Evolutionary conservation across 2,888 invertebrate genomes (phyloP).

Genomic region (Leucophenga maculata): DNA sequence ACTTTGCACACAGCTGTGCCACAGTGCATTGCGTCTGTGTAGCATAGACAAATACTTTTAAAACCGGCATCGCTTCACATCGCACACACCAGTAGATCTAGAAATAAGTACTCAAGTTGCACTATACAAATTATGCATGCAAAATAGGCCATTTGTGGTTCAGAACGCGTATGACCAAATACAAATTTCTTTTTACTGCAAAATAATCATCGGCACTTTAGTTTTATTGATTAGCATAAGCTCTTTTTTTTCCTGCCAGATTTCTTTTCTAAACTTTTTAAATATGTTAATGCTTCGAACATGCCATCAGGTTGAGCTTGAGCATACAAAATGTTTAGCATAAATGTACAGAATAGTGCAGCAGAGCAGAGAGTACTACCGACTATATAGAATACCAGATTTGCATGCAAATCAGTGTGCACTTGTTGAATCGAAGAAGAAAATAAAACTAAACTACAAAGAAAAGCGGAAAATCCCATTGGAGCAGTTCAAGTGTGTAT

Average conservation of each 20-base stretch:
- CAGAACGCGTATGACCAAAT: slow-evolving; percentile 20
- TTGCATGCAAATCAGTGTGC: slow-evolving; percentile 60
- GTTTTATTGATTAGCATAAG: slow-evolving; percentile 21
- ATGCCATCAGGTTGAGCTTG: not conserved
- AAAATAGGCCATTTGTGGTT: slow-evolving; percentile 14
- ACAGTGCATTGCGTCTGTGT: not conserved
- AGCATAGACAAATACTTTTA: no score
- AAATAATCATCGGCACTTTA: slow-evolving; percentile 7
- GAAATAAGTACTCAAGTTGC: not conserved
- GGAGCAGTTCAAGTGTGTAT: no score
- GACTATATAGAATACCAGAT: slow-evolving; percentile 39
- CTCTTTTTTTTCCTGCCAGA: not conserved
- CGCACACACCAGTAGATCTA: no score
- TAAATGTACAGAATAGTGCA: not conserved
- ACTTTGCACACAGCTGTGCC: slow-evolving; percentile 5
- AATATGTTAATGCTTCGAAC: slow-evolving; percentile 2
- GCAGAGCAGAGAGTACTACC: slow-evolving; percentile 4
- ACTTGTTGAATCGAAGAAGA: slow-evolving; percentile 24
- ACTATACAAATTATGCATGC: slow-evolving; percentile 17
- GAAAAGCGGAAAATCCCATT: no score
- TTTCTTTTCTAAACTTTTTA: not conserved
- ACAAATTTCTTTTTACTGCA: slow-evolving; percentile 11
- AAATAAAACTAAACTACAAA: no score
- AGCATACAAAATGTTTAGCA: not conserved
- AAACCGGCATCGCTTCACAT: no score